A percentile compares a stretch with the other conserved stretches of the same genome.
Evolutionary conservation across 2,888 invertebrate species (phyloP).

Genomic region (Amblyteles armatorius): DNA sequence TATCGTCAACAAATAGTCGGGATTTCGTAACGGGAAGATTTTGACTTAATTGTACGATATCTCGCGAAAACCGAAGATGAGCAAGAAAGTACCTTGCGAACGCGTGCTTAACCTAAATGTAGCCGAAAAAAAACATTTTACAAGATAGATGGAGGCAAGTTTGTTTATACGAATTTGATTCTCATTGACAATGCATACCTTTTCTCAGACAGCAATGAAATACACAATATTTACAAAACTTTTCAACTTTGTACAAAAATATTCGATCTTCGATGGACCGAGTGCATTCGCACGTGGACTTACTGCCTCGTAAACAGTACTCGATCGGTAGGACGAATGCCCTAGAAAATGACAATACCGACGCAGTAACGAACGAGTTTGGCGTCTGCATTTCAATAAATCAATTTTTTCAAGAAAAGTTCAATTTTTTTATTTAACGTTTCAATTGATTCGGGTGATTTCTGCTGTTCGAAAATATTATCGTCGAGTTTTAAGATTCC

Average conservation of each 20-base stretch:
- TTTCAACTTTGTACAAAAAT: conserved; percentile 8
- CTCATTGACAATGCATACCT: conserved; percentile 36
- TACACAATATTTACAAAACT: conserved; percentile 1
- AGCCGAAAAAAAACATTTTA: neutral
- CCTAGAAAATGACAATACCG: conserved; percentile 24
- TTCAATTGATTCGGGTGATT: neutral
- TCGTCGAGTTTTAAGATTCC: neutral
- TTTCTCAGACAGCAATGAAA: neutral
- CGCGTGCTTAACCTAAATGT: conserved; percentile 51
- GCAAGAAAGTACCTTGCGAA: neutral
- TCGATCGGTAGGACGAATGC: neutral
- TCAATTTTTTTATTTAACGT: neutral
- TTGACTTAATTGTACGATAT: neutral
- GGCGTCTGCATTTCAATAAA: neutral
- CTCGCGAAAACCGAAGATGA: neutral
- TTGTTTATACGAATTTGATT: neutral
- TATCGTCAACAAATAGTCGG: neutral
- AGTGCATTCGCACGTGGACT: conserved; percentile 49
- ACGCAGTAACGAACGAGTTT: neutral
- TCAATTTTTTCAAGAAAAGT: neutral
- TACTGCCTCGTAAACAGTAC: conserved; percentile 29
- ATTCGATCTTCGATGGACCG: neutral
- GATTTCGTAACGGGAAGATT: neutral
- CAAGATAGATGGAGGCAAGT: neutral
- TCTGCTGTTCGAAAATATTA: neutral